These are phyloP conservation scores for Melanostigma gelatinosum DNA, from an alignment of 2,113 vertebrate genomes.

Conservation along the genomic window DNA sequence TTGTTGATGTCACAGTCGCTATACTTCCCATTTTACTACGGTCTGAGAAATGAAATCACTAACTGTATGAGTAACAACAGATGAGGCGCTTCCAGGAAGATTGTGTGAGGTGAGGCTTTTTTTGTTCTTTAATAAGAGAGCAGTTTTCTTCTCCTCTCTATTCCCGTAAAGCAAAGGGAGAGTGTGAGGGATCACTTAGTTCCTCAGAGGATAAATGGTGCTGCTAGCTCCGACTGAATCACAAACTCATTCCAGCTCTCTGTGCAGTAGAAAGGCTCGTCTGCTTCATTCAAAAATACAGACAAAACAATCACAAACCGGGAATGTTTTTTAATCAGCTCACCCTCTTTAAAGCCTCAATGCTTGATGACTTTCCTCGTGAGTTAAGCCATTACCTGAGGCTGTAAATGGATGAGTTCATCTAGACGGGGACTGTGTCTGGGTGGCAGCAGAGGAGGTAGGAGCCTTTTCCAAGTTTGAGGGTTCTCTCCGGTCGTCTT, in stretches of 20 bases:
- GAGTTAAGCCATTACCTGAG: constrained; percentile 82
- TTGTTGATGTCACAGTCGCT: not conserved
- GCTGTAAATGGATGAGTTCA: constrained; percentile 76
- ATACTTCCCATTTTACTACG: not conserved
- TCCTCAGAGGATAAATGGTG: constrained; percentile 40
- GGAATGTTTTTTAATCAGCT: constrained; percentile 67
- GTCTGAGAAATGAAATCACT: not conserved
- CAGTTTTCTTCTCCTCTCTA: not conserved
- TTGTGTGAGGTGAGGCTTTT: not conserved
- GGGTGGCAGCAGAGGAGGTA: constrained; percentile 1
- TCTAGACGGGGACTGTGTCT: constrained; percentile 50
- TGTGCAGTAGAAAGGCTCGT: constrained; percentile 23
- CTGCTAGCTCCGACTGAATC: constrained; percentile 25
- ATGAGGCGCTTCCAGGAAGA: not conserved
- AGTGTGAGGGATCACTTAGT: constrained; percentile 22
- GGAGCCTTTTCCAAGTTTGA: constrained; percentile 30
- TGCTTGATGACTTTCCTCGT: constrained; percentile 65
- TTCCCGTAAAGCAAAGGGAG: constrained; percentile 7
- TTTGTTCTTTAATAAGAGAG: not conserved
- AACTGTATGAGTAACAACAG: not conserved
- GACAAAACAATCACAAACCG: constrained; percentile 42
- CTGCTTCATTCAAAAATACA: constrained; percentile 36
- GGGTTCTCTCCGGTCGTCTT: constrained; percentile 46
- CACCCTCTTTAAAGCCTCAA: constrained; percentile 59
- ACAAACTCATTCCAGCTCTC: constrained; percentile 32